Evolutionary conservation across 2,113 vertebrate genomes (phyloP), one percentile per base, ranked within the genome.

Genomic region (Eublepharis macularius): DNA sequence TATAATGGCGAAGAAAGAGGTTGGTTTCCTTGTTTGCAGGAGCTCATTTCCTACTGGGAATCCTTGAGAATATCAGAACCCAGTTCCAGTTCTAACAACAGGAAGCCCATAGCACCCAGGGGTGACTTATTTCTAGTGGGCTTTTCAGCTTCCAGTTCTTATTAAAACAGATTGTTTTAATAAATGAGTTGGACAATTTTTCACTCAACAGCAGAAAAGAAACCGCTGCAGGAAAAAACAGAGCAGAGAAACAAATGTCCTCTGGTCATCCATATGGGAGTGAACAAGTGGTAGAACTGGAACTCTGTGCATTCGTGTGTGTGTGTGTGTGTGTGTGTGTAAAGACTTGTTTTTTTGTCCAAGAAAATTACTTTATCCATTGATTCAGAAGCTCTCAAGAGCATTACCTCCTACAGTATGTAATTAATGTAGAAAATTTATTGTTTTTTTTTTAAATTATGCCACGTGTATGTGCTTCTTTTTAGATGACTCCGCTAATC

Each of bases 401-500:
- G 70, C 26, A 32, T 0, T 81, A 10, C 5, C 47, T n/a, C 77
- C 75, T 87, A 60, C 82, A 24, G 2, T n/a, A 68, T 78, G 75
- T 85, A 90, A 87, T 54, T 54, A 54, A 86, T 80, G 82, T 43
- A 34, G 70, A 88, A 51, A 45, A 75, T 26, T 80, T 34, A 9
- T 60, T 63, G 84, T 54, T 13, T 16, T 57, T 84, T 81, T 6
- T 45, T 92, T n/a, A 91, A 77, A 88, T 92, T 49, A 81, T 75
- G 88, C 75, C 75, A 83, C 78, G 16, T 70, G 43, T n/a, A 8
- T 94, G 45, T 89, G 57, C 85, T 94, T 89, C 57, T 74, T 94
- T 90, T 77, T 92, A 99, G 98, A 97, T 99, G 98, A 96, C 89
- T 88, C 98, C 98, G 0, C 96, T 99, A 76, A 97, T 99, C 95